Evolutionary conservation across 23 tunicate species (phyloP).

Genomic region (Trididemnum miniatum): DNA sequence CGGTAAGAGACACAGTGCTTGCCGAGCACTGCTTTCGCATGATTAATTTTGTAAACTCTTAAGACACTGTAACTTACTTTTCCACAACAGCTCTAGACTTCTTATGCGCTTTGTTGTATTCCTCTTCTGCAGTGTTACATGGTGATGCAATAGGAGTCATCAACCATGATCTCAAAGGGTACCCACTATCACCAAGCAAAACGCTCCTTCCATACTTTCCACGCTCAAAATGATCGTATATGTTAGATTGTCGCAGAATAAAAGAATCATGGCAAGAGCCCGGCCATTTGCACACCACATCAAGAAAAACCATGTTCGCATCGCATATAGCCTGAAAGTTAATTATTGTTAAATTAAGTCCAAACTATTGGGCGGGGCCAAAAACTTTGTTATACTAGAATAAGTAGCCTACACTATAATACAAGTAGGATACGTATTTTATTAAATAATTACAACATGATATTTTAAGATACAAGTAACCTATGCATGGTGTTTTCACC

Average conservation of each 20-base stretch:
- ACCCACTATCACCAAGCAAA: conserved; percentile 37
- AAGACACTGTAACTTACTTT: conserved; percentile 29
- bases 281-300: conserved; percentile 39
- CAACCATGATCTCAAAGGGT: conserved; percentile 20
- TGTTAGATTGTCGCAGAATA: conserved; percentile 30
- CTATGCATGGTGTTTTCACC: too few relatives aligned
- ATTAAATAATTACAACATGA: too few relatives aligned
- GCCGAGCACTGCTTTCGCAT: too few relatives aligned
- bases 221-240: conserved; percentile 5
- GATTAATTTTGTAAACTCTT: too few relatives aligned
- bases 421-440: background rate
- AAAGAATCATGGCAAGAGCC: conserved; percentile 36
- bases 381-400: too few relatives aligned
- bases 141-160: conserved; percentile 18
- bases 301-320: conserved; percentile 31
- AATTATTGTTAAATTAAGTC: too few relatives aligned
- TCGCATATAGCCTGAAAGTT: conserved; percentile 35
- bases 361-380: too few relatives aligned
- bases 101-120: conserved; percentile 31
- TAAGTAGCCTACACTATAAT: too few relatives aligned
- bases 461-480: too few relatives aligned
- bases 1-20: too few relatives aligned
- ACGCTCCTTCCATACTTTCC: conserved; percentile 14
- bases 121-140: background rate
- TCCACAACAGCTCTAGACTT: conserved; percentile 3